A percentile compares a stretch with the other conserved stretches of the same genome.
Conservation (phyloP, 2,113 vertebrate species). For the Leucopsar rothschildi region DNA sequence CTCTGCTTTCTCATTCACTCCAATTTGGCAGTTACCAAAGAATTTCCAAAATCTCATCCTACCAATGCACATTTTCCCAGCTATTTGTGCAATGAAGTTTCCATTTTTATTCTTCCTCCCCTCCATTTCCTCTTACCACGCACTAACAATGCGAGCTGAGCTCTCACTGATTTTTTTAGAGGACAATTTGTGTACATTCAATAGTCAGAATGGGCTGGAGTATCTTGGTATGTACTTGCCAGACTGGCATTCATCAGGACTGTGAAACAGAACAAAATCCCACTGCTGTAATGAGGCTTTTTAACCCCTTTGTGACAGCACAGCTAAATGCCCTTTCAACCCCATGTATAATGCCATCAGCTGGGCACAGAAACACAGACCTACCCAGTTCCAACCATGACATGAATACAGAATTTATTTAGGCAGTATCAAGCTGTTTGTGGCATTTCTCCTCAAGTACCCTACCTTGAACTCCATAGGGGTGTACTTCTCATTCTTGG, state of each 20-base stretch:
- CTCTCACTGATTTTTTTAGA: neutral
- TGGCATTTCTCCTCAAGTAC: neutral
- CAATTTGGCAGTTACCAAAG: neutral
- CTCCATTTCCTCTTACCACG: conserved; percentile 13
- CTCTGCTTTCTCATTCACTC: neutral
- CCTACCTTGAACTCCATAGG: conserved; percentile 99
- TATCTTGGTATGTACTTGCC: conserved; percentile 7
- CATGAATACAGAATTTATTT: neutral
- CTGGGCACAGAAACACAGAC: neutral
- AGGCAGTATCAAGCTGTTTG: neutral
- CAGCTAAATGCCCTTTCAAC: neutral
- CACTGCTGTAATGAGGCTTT: conserved; percentile 2
- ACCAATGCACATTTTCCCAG: neutral
- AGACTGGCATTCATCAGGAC: conserved; percentile 8
- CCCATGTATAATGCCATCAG: neutral
- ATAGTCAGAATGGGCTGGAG: conserved; percentile 21
- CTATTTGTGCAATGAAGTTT: conserved; percentile 21
- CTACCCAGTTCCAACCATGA: neutral
- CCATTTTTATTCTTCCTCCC: conserved; percentile 52
- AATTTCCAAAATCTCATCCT: neutral
- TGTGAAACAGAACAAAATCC: conserved; percentile 40
- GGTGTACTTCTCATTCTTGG: conserved; percentile 98
- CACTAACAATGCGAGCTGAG: conserved; percentile 29
- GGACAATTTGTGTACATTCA: neutral
- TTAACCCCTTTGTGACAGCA: neutral